Evolutionary conservation across 2,797 vertebrate genomes (phyloP), one percentile per base, ranked within the genome.

Genomic region (Acrocephalus scirpaceus): DNA sequence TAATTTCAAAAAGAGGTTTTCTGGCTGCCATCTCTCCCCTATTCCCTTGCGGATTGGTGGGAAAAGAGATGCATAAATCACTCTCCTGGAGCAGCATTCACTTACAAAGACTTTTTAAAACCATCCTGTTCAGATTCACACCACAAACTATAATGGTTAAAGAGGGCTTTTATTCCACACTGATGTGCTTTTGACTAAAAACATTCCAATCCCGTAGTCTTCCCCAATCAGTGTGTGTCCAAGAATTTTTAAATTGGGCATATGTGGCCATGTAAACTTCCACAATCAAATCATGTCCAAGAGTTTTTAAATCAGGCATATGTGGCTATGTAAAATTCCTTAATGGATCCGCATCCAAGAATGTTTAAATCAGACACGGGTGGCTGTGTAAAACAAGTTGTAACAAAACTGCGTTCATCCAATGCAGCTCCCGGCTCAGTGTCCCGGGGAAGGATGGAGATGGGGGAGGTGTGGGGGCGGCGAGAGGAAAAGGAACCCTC

Each of bases 181-280:
- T 2, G 16, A 11, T 0, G 1, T 23, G 75, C 30, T 79, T 72
- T 44, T 12, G 26, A 12, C 42, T 38, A 10, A 21, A 60, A 86
- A 29, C 18, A 23, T 4, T n/a, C 9, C 1, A 0, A 7, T 48
- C 11, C 26, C 0, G 0, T 1, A 2, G 23, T 20, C 23, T 34
- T 62, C 23, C 25, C n/a, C 11, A 4, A 9, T 5, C 27, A 3
- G 27, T 1, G 16, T 0, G 0, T 0, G 2, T 7, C 44, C 38
- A 32, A 38, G 22, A 30, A 18, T 21, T 17, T 50, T 50, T 25
- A 20, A 32, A 40, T 27, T 12, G 32, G 11, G 27, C 0, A 0
- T n/a, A 16, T 7, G 18, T 11, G 11, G 17, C 4, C 20, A 6
- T 2, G 13, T 40, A 50, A 78, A 71, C 5, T 26, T 73, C n/a